Evolutionary conservation across 2,113 vertebrate species (phyloP).

Genomic region (Chinchilla lanigera): DNA sequence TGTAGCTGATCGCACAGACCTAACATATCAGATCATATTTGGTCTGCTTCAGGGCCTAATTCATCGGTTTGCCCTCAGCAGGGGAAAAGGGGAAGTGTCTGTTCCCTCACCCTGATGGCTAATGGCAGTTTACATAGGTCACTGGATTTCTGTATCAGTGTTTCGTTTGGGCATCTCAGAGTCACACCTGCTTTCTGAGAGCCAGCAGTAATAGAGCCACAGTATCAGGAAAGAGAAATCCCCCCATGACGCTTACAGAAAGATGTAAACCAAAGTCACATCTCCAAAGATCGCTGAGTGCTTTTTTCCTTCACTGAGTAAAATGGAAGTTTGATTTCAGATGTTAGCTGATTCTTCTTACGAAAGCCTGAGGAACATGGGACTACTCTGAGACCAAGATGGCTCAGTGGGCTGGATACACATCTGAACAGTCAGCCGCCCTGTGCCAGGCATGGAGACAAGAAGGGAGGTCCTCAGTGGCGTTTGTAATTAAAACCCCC

Average conservation of each 20-base stretch:
- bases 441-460: neutral
- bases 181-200: neutral
- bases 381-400: neutral
- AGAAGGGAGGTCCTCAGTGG: neutral
- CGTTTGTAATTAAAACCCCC: neutral
- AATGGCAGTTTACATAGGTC: constrained; percentile 36
- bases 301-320: neutral
- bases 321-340: constrained; percentile 27
- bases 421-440: neutral
- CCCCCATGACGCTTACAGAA: neutral
- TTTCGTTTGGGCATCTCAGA: neutral
- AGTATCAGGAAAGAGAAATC: constrained; percentile 31
- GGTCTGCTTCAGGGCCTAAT: neutral
- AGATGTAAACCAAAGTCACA: neutral
- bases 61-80: constrained; percentile 43
- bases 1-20: constrained; percentile 29
- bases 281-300: neutral
- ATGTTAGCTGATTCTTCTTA: neutral
- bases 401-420: neutral
- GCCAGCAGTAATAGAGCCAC: neutral
- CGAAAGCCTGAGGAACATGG: neutral
- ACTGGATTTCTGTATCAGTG: neutral
- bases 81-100: neutral
- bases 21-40: constrained; percentile 44
- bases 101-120: neutral